These are phyloP conservation scores for Orchestes rusci DNA, from an alignment of 2,888 invertebrate species.

Conservation along the genomic window DNA sequence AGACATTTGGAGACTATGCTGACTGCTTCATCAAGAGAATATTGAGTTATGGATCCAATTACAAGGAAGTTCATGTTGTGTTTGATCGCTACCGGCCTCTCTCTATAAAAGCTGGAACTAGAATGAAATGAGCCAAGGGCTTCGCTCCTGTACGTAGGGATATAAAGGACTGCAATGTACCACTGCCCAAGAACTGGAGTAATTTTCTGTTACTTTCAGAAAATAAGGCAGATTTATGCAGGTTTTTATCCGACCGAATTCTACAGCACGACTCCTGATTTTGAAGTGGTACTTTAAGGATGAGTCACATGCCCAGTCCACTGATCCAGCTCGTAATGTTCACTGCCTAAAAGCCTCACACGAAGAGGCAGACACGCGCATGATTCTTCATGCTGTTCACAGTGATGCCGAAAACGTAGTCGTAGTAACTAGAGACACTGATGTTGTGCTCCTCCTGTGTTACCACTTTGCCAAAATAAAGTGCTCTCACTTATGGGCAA, in stretches of 20 bases:
- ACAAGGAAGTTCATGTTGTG: neutral
- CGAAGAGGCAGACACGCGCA: slow-evolving; percentile 9
- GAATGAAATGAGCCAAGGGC: slow-evolving; percentile 1
- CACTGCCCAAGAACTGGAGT: slow-evolving; percentile 4
- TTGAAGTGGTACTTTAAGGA: slow-evolving; percentile 1
- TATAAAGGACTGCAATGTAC: slow-evolving; percentile 4
- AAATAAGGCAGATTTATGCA: slow-evolving; percentile 5
- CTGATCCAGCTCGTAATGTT: slow-evolving; percentile 4
- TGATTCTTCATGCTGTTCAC: slow-evolving; percentile 9
- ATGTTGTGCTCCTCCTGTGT: slow-evolving; percentile 3
- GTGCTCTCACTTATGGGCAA: slow-evolving; percentile 6
- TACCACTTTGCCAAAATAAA: slow-evolving; percentile 5
- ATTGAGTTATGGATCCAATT: neutral
- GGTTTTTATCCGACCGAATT: slow-evolving; percentile 2
- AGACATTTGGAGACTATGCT: slow-evolving; percentile 1
- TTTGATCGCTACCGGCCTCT: slow-evolving; percentile 1
- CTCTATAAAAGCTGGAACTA: slow-evolving; percentile 1
- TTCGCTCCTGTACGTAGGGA: slow-evolving; percentile 3
- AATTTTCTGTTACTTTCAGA: slow-evolving; percentile 1
- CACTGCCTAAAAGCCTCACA: slow-evolving; percentile 7
- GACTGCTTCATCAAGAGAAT: slow-evolving; percentile 1
- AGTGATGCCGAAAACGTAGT: slow-evolving; percentile 4
- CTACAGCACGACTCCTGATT: slow-evolving; percentile 6
- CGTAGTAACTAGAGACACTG: slow-evolving; percentile 6
- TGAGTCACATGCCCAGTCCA: slow-evolving; percentile 5